These are phyloP conservation scores for Castor canadensis DNA, from an alignment of 2,113 vertebrate genomes.

Conservation along the genomic window DNA sequence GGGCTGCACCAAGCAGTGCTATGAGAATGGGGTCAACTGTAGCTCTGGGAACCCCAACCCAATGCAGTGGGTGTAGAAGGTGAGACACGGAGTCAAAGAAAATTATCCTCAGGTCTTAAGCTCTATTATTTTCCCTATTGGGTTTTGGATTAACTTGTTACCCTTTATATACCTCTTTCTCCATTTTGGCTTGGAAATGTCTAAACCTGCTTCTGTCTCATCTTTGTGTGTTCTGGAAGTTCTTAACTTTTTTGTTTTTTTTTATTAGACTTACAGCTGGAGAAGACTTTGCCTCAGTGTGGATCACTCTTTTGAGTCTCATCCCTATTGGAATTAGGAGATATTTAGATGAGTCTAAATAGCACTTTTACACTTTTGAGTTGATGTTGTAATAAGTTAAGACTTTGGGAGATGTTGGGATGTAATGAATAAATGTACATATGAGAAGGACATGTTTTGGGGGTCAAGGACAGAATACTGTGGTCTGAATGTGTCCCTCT, in stretches of 20 bases:
- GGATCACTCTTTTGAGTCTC: not conserved
- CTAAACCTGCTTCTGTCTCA: not conserved
- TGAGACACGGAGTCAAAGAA: not conserved
- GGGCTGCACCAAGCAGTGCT: not conserved
- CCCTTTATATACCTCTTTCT: not conserved
- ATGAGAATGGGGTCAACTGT: not conserved
- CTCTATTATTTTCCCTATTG: not conserved
- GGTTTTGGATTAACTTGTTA: not conserved
- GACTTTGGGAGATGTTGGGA: no score
- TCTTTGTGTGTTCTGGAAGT: not conserved
- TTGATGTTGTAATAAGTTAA: no score
- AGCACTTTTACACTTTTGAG: no score
- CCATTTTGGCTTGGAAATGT: not conserved
- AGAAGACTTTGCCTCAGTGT: not conserved
- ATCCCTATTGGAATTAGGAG: not conserved
- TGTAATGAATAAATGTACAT: no score
- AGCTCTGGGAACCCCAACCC: not conserved
- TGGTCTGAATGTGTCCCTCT: no score
- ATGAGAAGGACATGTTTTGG: no score
- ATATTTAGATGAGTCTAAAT: not conserved
- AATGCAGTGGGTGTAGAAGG: not conserved
- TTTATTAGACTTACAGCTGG: not conserved
- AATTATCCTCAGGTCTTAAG: not conserved
- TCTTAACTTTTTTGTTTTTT: not conserved
- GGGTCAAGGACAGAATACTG: no score